A percentile compares a stretch with the other conserved stretches of the same genome.
Evolutionary conservation across 2,888 invertebrate genomes (phyloP).

Genomic region (Drosophila nr. fundita): DNA sequence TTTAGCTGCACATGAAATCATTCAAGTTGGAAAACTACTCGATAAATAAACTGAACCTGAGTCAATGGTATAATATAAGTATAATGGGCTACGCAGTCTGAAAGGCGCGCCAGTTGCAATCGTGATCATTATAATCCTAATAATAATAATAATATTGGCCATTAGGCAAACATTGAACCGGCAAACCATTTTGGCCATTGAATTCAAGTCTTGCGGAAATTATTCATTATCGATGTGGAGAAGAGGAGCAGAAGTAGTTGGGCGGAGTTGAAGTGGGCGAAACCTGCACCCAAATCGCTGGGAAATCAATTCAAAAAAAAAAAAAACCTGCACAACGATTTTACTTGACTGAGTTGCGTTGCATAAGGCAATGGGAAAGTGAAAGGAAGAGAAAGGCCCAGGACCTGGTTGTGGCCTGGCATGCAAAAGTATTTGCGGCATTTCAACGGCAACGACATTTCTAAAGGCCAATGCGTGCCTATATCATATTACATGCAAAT

Average conservation of each 20-base stretch:
- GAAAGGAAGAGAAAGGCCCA: slow-evolving; percentile 4
- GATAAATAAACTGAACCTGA: slow-evolving; percentile 15
- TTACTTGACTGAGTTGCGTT: slow-evolving; percentile 31
- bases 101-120: slow-evolving; percentile 54
- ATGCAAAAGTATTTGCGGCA: slow-evolving; percentile 71
- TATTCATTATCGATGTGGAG: slow-evolving; percentile 74
- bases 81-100: slow-evolving; percentile 4
- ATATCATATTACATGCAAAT: slow-evolving; percentile 69
- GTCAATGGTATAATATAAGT: slow-evolving; percentile 10
- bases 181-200: slow-evolving; percentile 72
- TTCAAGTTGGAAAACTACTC: slow-evolving; percentile 39
- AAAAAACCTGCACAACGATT: slow-evolving; percentile 43
- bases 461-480: slow-evolving; percentile 65
- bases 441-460: slow-evolving; percentile 59
- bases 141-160: slow-evolving; percentile 77
- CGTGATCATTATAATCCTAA: slow-evolving; percentile 63
- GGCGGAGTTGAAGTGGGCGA: slow-evolving; percentile 17
- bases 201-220: slow-evolving; percentile 76
- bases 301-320: slow-evolving; percentile 70
- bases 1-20: slow-evolving; percentile 41
- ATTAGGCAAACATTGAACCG: slow-evolving; percentile 71
- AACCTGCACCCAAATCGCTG: slow-evolving; percentile 47
- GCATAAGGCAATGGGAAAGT: slow-evolving; percentile 41
- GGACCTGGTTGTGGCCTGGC: slow-evolving; percentile 41
- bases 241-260: slow-evolving; percentile 1